phyloP scores from a whole-genome alignment of 2,888 invertebrate genomes.

The Eupithecia pulchellata region DNA sequence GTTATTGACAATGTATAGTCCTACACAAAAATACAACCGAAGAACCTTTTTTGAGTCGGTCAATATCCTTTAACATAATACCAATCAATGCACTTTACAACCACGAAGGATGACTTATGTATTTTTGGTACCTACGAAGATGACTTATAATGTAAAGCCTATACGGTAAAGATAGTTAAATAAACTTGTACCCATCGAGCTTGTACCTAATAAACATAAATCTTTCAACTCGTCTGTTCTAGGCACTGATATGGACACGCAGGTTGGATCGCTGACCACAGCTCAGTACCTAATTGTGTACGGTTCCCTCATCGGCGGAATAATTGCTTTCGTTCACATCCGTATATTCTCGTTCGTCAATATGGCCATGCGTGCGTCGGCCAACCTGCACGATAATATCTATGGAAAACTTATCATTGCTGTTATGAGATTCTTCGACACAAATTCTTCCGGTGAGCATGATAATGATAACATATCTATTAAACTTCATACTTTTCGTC shows the following conservation, averaged over 20 bases:
- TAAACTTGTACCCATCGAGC: too few relatives aligned
- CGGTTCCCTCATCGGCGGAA: slow-evolving; percentile 63
- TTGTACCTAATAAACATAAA: background rate
- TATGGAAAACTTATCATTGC: slow-evolving; percentile 89
- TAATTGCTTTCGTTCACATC: slow-evolving; percentile 77
- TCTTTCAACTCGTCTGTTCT: slow-evolving; percentile 21
- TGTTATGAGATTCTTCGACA: slow-evolving; percentile 91
- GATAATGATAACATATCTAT: background rate
- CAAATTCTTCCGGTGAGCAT: slow-evolving; percentile 89
- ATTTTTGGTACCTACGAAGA: too few relatives aligned
- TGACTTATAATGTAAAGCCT: too few relatives aligned
- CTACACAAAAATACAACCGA: too few relatives aligned
- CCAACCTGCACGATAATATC: slow-evolving; percentile 90
- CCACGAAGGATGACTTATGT: too few relatives aligned
- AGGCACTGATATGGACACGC: slow-evolving; percentile 65
- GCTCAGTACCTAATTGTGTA: slow-evolving; percentile 69
- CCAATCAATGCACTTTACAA: too few relatives aligned
- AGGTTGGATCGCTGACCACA: slow-evolving; percentile 68
- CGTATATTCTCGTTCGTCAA: slow-evolving; percentile 87
- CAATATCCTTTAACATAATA: too few relatives aligned
- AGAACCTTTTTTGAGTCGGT: too few relatives aligned
- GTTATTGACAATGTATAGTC: too few relatives aligned
- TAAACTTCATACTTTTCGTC: background rate
- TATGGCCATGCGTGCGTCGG: slow-evolving; percentile 87
- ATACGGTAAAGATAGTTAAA: too few relatives aligned